Percentiles rank a stretch among this genome's conserved stretches.
Conservation (phyloP, 2,888 invertebrate species). For the Pharmacophagus antenor region DNA sequence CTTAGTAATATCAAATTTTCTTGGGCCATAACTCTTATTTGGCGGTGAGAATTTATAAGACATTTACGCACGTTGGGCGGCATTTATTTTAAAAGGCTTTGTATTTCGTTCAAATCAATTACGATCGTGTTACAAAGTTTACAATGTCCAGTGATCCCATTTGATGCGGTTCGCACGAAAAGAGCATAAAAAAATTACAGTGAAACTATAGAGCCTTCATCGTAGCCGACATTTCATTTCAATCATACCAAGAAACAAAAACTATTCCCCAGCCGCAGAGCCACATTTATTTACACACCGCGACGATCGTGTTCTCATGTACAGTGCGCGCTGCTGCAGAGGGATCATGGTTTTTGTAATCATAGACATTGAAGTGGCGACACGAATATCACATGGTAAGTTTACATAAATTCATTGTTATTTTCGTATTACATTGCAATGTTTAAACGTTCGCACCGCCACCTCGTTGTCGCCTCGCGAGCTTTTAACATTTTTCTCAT, state of each 20-base stretch:
- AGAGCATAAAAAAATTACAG: conserved; percentile 32
- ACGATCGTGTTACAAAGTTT: conserved; percentile 21
- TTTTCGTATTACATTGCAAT: not conserved
- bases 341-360: not conserved
- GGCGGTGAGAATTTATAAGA: not conserved
- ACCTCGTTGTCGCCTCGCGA: not conserved
- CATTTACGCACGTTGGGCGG: not conserved
- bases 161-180: conserved; percentile 32
- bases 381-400: not conserved
- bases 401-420: not conserved
- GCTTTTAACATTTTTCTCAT: not conserved
- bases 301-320: conserved; percentile 36
- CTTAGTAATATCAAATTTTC: conserved; percentile 4
- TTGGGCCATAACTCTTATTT: not conserved
- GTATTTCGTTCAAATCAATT: not conserved
- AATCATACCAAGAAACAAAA: conserved; percentile 35
- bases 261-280: conserved; percentile 41
- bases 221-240: conserved; percentile 12
- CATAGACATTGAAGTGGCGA: not conserved
- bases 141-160: conserved; percentile 15
- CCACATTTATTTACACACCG: conserved; percentile 47
- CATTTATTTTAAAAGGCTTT: not conserved
- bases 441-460: not conserved
- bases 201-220: conserved; percentile 17
- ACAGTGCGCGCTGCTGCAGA: conserved; percentile 10